Base-by-base conservation (phyloP, 2,888 invertebrate genomes). In the Cheilosia pagana region DNA sequence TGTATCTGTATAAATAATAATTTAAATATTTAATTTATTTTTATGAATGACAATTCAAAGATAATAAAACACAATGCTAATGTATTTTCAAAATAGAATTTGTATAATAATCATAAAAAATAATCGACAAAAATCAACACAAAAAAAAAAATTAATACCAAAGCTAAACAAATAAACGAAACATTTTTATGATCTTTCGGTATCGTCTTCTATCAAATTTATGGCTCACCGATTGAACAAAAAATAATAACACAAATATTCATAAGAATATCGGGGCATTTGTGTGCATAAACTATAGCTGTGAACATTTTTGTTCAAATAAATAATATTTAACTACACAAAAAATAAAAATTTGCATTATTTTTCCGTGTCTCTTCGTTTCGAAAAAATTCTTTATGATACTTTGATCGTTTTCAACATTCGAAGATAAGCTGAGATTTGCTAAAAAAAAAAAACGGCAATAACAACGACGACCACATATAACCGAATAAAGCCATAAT, bases 1-100 rank as follows among this genome's bases (percentile, higher is more conserved):
- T 21, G n/a, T 28, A 23, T 62, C 21, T n/a, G 35, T 57, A 59
- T 53, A 14, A 10, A 67, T 76, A 60, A 62, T 70, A 78, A 83
- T 83, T 63, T 78, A 78, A 65, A 70, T 60, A 83, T 79, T 78
- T 74, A 83, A 83, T 78, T 68, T 71, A 78, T 78, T 83, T 78
- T 78, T 65, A 77, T 68, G 77, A 82, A 77, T 68, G 62, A 39
- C 39, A 72, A 25, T 74, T 75, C 45, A 45, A 16, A 28, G 70
- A 75, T 70, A 72, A 25, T 77, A 78, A 74, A 65, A 74, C 78
- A 70, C 57, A 16, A 45, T 43, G 77, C 62, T 82, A 77, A 82
- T 82, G 82, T 77, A 55, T 77, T 77, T 82, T 3, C 43, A 59
- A 81, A 81, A 81, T 68, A 78, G 78, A 77, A 83, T 55, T 55